phyloP scores from a whole-genome alignment of 2,797 vertebrate species.

The Miichthys miiuy region DNA sequence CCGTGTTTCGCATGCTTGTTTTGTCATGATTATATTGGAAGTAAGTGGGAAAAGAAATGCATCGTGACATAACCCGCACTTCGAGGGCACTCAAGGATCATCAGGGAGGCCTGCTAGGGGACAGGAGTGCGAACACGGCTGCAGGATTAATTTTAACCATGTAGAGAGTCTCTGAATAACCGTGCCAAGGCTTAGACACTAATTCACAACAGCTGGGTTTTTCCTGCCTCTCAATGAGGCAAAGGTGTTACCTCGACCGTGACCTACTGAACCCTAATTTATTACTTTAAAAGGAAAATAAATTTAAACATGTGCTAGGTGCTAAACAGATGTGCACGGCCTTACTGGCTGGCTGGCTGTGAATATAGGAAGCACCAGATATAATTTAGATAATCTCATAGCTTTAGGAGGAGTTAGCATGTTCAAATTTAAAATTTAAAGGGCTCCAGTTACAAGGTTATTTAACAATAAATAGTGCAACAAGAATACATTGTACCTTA shows the following conservation, averaged over 20 bases:
- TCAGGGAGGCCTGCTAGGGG: slow-evolving; percentile 12
- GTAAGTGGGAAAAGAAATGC: slow-evolving; percentile 34
- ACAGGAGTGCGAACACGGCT: slow-evolving; percentile 30
- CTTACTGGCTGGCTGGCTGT: not conserved
- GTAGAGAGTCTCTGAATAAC: slow-evolving; percentile 16
- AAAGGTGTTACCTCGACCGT: slow-evolving; percentile 21
- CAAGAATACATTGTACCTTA: not conserved
- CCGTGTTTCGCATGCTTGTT: slow-evolving; percentile 6
- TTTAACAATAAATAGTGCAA: not conserved
- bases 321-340: not conserved
- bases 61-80: slow-evolving; percentile 8
- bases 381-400: not conserved
- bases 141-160: slow-evolving; percentile 34
- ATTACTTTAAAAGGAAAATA: slow-evolving; percentile 16
- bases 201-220: slow-evolving; percentile 17
- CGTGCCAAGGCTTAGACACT: not conserved
- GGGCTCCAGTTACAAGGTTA: not conserved
- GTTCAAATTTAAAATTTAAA: not conserved
- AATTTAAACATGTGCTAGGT: slow-evolving; percentile 13
- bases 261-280: slow-evolving; percentile 27
- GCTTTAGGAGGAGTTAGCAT: no score
- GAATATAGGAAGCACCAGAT: not conserved
- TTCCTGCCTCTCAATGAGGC: slow-evolving; percentile 11
- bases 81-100: slow-evolving; percentile 30
- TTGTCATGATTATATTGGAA: slow-evolving; percentile 14